These are phyloP conservation scores for Idaea dimidiata DNA, from an alignment of 2,888 invertebrate species.

Conservation along the genomic window DNA sequence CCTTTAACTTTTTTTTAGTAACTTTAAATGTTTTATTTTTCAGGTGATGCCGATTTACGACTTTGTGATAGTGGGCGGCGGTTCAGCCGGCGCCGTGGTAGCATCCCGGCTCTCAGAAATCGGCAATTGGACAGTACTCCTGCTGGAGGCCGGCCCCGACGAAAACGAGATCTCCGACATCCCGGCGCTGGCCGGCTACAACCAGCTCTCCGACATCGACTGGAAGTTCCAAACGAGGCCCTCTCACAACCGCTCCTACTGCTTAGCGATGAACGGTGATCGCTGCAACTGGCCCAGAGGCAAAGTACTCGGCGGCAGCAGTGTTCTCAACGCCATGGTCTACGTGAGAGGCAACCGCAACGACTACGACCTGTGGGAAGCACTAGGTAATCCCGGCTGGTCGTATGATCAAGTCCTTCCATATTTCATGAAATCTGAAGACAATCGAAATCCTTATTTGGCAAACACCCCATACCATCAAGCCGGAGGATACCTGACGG, in stretches of 20 bases:
- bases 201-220: conserved; percentile 92
- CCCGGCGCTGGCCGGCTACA: conserved; percentile 91
- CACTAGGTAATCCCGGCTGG: conserved; percentile 92
- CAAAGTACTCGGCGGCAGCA: conserved; percentile 93
- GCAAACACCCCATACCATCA: conserved; percentile 87
- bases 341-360: conserved; percentile 93
- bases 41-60: conserved; percentile 90
- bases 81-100: conserved; percentile 94
- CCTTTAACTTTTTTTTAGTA: conserved; percentile 8
- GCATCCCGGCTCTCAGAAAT: conserved; percentile 91
- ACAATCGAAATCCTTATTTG: conserved; percentile 91
- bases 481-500: conserved; percentile 90
- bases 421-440: conserved; percentile 93
- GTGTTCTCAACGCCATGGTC: conserved; percentile 94
- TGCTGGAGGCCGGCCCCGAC: conserved; percentile 93
- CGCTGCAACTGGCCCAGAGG: conserved; percentile 96
- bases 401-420: conserved; percentile 89
- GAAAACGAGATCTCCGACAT: conserved; percentile 94
- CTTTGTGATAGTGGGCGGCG: conserved; percentile 92
- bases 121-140: conserved; percentile 89
- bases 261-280: conserved; percentile 92
- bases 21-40: conserved; percentile 29
- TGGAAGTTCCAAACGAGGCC: conserved; percentile 96
- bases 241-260: conserved; percentile 88
- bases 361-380: conserved; percentile 94